Evolutionary conservation across 1,140 invertebrate species (phyloP).

Genomic region (Patella vulgata): DNA sequence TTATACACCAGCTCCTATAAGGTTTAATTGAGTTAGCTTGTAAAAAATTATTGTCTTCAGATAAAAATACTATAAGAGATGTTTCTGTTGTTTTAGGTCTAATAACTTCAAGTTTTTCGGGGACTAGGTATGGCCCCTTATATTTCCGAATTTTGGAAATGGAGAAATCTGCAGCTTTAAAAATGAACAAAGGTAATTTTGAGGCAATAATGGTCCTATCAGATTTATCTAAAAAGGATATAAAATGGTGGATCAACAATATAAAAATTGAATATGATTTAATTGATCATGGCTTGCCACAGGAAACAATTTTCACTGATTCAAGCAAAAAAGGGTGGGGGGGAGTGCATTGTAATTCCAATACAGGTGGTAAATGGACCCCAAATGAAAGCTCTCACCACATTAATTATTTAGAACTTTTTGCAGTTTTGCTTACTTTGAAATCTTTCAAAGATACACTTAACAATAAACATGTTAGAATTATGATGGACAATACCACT

Average conservation of each 20-base stretch:
- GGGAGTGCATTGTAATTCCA: background rate
- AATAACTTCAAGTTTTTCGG: constrained; percentile 1
- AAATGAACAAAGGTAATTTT: background rate
- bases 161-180: background rate
- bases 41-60: no score
- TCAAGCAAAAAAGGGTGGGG: constrained; percentile 9
- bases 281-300: background rate
- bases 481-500: constrained; percentile 16
- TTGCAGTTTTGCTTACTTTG: constrained; percentile 17
- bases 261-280: no score
- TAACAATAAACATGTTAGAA: constrained; percentile 9
- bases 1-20: no score
- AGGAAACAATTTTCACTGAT: background rate
- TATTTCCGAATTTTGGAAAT: background rate
- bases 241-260: background rate
- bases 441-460: constrained; percentile 1
- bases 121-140: background rate
- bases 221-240: background rate
- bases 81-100: background rate
- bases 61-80: no score
- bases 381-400: background rate
- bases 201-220: background rate
- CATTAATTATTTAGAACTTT: constrained; percentile 22
- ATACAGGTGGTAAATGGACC: constrained; percentile 13
- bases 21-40: no score